A percentile compares a stretch with the other conserved stretches of the same genome.
Evolutionary conservation across 2,888 invertebrate species (phyloP).

Genomic region (Dolomedes plantarius): DNA sequence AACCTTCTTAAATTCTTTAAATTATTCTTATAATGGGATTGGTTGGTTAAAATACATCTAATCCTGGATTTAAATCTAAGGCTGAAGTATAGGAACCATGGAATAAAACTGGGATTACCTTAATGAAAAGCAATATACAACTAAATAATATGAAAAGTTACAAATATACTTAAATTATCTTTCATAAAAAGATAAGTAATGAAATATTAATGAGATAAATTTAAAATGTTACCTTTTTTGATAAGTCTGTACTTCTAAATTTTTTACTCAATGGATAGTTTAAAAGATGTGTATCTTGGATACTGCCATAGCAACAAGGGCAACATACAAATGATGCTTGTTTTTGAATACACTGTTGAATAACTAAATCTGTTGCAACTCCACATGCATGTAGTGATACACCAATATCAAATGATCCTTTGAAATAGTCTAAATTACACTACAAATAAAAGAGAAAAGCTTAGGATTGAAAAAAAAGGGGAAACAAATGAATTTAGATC

Average conservation of each 20-base stretch:
- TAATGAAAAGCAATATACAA: too few relatives aligned
- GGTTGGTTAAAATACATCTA: too few relatives aligned
- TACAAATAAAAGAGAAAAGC: conserved; percentile 79
- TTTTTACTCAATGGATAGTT: conserved; percentile 86
- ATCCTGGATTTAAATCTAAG: too few relatives aligned
- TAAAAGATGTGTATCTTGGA: conserved; percentile 87
- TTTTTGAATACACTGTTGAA: conserved; percentile 86
- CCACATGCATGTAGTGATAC: conserved; percentile 95
- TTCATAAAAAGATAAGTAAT: too few relatives aligned
- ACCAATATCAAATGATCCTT: conserved; percentile 86
- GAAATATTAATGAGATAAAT: not conserved
- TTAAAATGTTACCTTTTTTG: conserved; percentile 67
- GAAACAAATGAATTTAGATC: too few relatives aligned
- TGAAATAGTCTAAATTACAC: conserved; percentile 93
- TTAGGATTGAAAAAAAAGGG: too few relatives aligned
- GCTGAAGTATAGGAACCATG: too few relatives aligned
- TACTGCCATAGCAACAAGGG: conserved; percentile 95
- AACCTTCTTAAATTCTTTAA: too few relatives aligned
- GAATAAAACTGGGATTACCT: too few relatives aligned
- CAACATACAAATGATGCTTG: conserved; percentile 90
- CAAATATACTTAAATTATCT: too few relatives aligned
- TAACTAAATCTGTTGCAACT: conserved; percentile 93
- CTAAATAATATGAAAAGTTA: too few relatives aligned
- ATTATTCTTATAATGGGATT: too few relatives aligned
- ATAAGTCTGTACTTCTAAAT: conserved; percentile 73